Base-by-base conservation (phyloP, 2,113 vertebrate genomes). In the Strix aluco region DNA sequence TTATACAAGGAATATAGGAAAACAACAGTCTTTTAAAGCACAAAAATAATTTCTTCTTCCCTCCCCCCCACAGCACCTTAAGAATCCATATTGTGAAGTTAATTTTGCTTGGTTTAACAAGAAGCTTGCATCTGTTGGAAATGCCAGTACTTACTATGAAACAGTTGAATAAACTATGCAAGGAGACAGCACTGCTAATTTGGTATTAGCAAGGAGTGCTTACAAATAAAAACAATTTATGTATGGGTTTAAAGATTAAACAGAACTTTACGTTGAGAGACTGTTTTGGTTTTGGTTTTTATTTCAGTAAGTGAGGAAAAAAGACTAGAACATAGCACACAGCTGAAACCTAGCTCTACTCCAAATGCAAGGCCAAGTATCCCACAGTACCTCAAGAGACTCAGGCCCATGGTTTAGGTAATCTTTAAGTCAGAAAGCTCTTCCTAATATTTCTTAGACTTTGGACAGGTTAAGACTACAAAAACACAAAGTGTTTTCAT, bases 271-370 rank as follows among this genome's bases (percentile, higher is more conserved):
- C 5, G 3, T 5, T 74, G 13, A 72, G 25, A 36, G 42, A 30
- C 11, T n/a, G 29, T 10, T 62, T 1, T 1, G 22, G 25, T 62
- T n/a, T 71, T 15, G 14, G 52, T 66, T 36, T 36, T 47, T 14
- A 15, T 63, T 82, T 51, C 9, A 62, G 5, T 8, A 40, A 34
- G 7, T 15, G 30, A 5, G 9, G 11, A 4, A 29, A 52, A 20
- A 3, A 17, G 4, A 58, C 11, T 0, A 27, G 17, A 23, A 42
- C 4, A 3, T 10, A 47, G 54, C 44, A 34, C 6, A 18, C 20
- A 22, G 14, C 12, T 19, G n/a, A 11, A 59, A 51, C n/a, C 13
- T 1, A 36, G 20, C 42, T 52, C 34, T 52, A 5, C 27, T 55
- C 25, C 83, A 47, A 54, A 40, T 32, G 27, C 27, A 49, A 6